Evolutionary conservation across 2,888 invertebrate genomes (phyloP).

Genomic region (Polietes domitor): DNA sequence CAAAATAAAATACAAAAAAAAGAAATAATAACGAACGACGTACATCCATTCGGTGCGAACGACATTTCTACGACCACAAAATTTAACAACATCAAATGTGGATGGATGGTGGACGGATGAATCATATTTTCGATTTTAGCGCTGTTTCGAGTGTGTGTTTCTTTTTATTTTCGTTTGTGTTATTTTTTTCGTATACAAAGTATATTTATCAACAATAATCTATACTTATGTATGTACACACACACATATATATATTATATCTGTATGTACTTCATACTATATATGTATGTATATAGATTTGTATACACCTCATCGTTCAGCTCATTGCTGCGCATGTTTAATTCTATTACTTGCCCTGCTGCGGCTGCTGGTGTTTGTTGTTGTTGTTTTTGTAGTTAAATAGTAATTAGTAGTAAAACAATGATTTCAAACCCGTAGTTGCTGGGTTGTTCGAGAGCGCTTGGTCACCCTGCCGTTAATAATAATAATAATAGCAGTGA

Average conservation of each 20-base stretch:
- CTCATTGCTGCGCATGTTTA: conserved; percentile 21
- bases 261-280: background rate
- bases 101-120: conserved; percentile 9
- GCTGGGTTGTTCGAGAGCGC: background rate
- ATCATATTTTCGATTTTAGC: conserved; percentile 41
- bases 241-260: background rate
- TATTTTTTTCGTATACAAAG: conserved; percentile 34
- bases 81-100: conserved; percentile 10
- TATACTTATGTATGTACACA: conserved; percentile 3
- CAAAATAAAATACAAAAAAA: conserved; percentile 31
- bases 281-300: conserved; percentile 2
- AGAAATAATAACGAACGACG: conserved; percentile 30
- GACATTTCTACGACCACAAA: conserved; percentile 47
- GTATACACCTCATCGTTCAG: conserved; percentile 24
- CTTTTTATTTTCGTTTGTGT: conserved; percentile 6
- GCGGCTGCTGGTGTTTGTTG: no score
- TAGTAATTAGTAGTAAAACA: conserved; percentile 13
- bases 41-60: conserved; percentile 49
- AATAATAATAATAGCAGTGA: no score
- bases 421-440: background rate
- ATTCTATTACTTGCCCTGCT: conserved; percentile 32
- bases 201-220: conserved; percentile 36
- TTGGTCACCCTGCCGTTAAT: background rate
- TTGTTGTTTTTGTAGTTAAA: conserved; percentile 11
- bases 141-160: conserved; percentile 22